Base-by-base conservation (phyloP, 2,113 vertebrate species). In the Pterocles gutturalis region DNA sequence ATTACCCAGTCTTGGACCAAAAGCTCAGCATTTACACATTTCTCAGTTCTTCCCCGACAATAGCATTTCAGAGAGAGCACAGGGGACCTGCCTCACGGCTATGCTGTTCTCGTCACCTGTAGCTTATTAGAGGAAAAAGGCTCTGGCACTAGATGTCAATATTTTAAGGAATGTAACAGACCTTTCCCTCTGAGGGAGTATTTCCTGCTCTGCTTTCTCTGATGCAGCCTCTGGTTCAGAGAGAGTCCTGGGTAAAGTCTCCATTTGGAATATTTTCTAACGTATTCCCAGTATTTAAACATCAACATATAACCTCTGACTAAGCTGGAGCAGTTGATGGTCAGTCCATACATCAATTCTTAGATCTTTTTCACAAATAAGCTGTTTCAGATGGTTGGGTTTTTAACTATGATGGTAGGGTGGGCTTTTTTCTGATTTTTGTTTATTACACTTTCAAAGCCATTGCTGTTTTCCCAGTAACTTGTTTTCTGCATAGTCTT, bases 201-300 rank as follows among this genome's bases (percentile, higher is more conserved):
- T 81, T 94, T 95, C 61, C 76, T 92, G 80, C 65, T 96, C 61
- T 89, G 6, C 62, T 79, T 80, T 90, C 61, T 83, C 28, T 84
- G 48, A 45, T 41, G 31, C 13, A 73, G 21, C 25, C 66, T 57
- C 36, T 55, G 15, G 34, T 83, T 88, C 60, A 65, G 81, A 85
- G 17, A 16, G 11, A 79, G 53, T 45, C 60, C 17, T 46, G 41
- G 18, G 17, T 79, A 79, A 28, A 73, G 55, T 33, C 46, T 75
- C 19, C 6, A 29, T 81, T 66, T 95, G 16, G 49, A 67, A 9
- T 34, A 17, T 33, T 46, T 57, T 83, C 41, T 82, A 51, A 34
- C 82, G 13, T 33, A 29, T 66, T 90, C 46, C 22, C 33, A 33
- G 24, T 43, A 9, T 29, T 75, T 73, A 73, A 96, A 67, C 18